These are phyloP conservation scores for Tangara arthus DNA, from an alignment of 2,797 vertebrate genomes.

Conservation along the genomic window DNA sequence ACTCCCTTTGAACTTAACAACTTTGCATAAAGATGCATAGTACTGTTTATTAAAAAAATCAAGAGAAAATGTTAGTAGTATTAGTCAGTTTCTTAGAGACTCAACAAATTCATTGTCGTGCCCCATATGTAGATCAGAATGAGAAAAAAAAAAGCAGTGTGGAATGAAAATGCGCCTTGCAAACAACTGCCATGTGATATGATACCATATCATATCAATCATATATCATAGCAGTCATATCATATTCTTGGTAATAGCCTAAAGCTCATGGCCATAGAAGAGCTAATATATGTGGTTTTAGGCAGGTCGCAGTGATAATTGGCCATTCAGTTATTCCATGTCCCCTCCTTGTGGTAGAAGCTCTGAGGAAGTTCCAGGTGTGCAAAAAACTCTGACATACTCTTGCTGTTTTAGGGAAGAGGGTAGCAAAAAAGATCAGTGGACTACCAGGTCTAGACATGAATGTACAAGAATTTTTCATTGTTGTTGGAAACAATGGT, in stretches of 20 bases:
- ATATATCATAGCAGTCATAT: neutral
- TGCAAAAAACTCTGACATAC: neutral
- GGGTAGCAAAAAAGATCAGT: neutral
- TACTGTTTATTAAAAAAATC: neutral
- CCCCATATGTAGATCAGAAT: neutral
- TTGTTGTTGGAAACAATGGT: neutral
- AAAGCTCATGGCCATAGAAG: neutral
- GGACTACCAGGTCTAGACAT: neutral
- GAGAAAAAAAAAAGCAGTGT: fast-evolving
- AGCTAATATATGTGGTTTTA: neutral
- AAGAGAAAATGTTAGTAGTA: neutral
- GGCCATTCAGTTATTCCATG: neutral
- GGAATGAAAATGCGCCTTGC: neutral
- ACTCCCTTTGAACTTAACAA: neutral
- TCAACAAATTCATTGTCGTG: neutral
- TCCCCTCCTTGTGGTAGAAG: neutral
- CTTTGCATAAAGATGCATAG: neutral
- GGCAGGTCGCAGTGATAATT: neutral
- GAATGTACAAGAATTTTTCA: neutral
- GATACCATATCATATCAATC: neutral
- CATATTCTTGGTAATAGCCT: neutral
- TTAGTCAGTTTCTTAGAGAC: neutral
- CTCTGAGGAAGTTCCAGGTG: neutral
- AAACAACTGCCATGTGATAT: neutral
- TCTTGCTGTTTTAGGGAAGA: neutral